Evolutionary conservation across 2,113 vertebrate species (phyloP), one percentile per base, ranked within the genome.

Genomic region (Rhinoptilus africanus): DNA sequence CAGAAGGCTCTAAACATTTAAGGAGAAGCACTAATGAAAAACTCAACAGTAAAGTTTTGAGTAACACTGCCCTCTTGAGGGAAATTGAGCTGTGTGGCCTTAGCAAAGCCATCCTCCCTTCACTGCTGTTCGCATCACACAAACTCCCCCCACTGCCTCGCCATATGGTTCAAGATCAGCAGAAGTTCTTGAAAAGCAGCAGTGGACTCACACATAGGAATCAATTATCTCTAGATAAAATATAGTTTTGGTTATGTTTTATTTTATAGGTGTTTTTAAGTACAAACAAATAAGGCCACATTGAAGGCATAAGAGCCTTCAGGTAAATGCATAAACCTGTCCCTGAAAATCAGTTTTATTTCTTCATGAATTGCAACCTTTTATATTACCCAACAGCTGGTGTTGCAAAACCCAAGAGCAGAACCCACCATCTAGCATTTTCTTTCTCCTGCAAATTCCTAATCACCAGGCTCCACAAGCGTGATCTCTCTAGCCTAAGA

Each of bases 41-140:
- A 5, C 16, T 2, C 18, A 37, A 21, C 5, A 20, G 54, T 15
- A 81, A 57, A 51, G 19, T 53, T 83, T 60, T 86, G 68, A 74
- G 45, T 54, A 62, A 74, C 24, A 71, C 60, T 89, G 93, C 92
- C 93, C 81, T 95, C 95, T 87, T 89, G 88, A 95, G 88, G 87
- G 51, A 93, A 85, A 81, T 12, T 3, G 32, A 85, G 74, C 50
- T 81, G 16, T 8, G 35, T 7, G 4, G 0, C 68, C 45, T 87
- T n/a, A 20, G 60, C 56, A 79, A 82, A 95, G 21, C 20, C 57
- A 17, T 53, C 26, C 20, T 74, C 54, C 60, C 68, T 47, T 37
- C 16, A 4, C 26, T 35, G 48, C 41, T 63, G 21, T 27, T 90
- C 72, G 34, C 20, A 27, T 39, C 72, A 39, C 53, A 45, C 27